Conservation (phyloP, 2,888 invertebrate species). For the Quadroppia sp. region DNA sequence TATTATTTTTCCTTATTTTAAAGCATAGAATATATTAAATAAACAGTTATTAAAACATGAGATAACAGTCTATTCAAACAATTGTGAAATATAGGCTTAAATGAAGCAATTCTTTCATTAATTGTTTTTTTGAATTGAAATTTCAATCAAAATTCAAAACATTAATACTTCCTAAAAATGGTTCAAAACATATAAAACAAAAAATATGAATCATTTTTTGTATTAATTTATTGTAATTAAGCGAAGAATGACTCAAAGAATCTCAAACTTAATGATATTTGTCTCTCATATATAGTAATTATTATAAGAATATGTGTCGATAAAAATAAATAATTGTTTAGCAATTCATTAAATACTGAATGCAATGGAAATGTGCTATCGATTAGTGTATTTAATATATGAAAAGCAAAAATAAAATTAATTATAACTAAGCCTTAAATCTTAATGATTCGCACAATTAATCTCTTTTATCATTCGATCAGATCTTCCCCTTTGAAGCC, state of each 20-base stretch:
- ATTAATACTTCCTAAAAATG: slow-evolving; percentile 18
- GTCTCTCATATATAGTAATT: background rate
- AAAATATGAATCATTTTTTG: slow-evolving; percentile 9
- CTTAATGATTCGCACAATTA: background rate
- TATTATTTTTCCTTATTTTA: no score
- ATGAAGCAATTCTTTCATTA: background rate
- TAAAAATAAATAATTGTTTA: slow-evolving; percentile 7
- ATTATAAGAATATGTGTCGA: background rate
- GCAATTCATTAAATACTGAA: background rate
- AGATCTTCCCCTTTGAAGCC: background rate
- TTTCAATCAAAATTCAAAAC: background rate
- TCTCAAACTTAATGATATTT: no score
- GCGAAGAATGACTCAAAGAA: background rate
- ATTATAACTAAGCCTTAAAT: background rate
- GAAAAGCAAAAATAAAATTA: background rate
- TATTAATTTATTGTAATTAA: slow-evolving; percentile 17
- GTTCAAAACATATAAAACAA: background rate
- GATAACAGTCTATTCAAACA: slow-evolving; percentile 1
- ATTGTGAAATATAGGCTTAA: background rate
- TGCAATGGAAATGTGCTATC: background rate
- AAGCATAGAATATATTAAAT: slow-evolving; percentile 1
- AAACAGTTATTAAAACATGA: slow-evolving; percentile 18
- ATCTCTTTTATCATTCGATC: background rate
- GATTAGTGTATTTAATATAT: background rate
- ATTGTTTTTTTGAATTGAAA: background rate